Percentiles rank a stretch among this genome's conserved stretches.
phyloP scores from a whole-genome alignment of 2,797 vertebrate genomes.

The Fistularia tabacaria region DNA sequence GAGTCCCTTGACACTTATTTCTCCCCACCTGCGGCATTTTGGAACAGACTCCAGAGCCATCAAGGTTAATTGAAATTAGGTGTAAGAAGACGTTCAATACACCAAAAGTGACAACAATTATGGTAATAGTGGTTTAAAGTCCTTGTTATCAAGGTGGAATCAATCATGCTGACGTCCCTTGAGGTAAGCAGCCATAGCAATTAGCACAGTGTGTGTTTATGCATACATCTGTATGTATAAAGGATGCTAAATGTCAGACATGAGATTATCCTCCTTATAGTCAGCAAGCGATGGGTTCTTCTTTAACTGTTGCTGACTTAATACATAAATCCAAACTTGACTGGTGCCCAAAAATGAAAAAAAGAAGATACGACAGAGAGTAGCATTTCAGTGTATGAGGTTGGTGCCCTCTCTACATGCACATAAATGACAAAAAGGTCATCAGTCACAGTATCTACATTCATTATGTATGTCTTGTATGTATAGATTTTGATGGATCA shows the following conservation, averaged over 20 bases:
- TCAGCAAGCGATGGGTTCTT: conserved; percentile 12
- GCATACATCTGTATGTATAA: conserved; percentile 14
- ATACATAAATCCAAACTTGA: conserved; percentile 21
- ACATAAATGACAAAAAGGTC: neutral
- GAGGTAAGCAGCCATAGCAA: conserved; percentile 63
- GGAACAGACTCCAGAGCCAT: conserved; percentile 43
- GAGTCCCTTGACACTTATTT: conserved; percentile 33
- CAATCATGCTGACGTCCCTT: conserved; percentile 60
- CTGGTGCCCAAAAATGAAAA: conserved; percentile 1
- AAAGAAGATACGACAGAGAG: conserved; percentile 1
- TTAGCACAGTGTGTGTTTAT: conserved; percentile 37
- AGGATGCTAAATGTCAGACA: conserved; percentile 46
- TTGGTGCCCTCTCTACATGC: neutral
- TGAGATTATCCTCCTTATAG: conserved; percentile 25
- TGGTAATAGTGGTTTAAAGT: conserved; percentile 68
- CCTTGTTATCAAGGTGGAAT: conserved; percentile 70
- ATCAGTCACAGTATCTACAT: conserved; percentile 8
- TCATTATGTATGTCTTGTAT: neutral
- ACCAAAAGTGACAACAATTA: conserved; percentile 71
- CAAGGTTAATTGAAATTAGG: conserved; percentile 69
- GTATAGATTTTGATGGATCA: neutral
- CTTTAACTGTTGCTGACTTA: conserved; percentile 7
- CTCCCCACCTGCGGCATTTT: conserved; percentile 55
- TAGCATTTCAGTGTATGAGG: neutral
- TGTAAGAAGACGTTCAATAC: conserved; percentile 61